Conservation (phyloP, 2,888 invertebrate species). For the Drosophila falleni region DNA sequence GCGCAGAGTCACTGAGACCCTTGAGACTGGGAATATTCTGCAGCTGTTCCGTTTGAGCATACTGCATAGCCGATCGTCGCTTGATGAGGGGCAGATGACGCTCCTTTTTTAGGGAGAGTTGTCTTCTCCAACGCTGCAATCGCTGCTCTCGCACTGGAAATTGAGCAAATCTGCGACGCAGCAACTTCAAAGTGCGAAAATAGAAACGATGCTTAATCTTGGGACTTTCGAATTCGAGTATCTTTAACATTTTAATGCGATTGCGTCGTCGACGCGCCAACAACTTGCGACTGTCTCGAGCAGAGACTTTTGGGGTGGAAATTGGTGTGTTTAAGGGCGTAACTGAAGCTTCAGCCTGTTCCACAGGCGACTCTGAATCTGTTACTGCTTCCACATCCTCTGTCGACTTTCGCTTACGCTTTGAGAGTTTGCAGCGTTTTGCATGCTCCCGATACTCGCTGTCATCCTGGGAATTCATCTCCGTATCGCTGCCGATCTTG, state of each 20-base stretch:
- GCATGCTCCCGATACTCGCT: conserved; percentile 61
- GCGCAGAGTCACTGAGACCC: conserved; percentile 54
- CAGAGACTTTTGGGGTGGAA: conserved; percentile 32
- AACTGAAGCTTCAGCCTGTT: neutral
- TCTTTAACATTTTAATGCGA: conserved; percentile 66
- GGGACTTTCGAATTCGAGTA: conserved; percentile 72
- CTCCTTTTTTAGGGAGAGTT: conserved; percentile 58
- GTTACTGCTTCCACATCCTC: conserved; percentile 26
- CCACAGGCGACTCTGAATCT: neutral
- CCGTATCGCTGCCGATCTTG: conserved; percentile 68
- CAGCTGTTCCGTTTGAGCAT: conserved; percentile 1
- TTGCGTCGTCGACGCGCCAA: conserved; percentile 61
- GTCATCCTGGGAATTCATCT: conserved; percentile 26
- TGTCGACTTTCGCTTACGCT: conserved; percentile 74
- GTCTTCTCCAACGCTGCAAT: conserved; percentile 45
- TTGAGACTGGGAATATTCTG: conserved; percentile 59
- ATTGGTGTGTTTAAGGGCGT: neutral
- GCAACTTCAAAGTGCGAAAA: conserved; percentile 64
- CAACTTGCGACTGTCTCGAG: conserved; percentile 50
- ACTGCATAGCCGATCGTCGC: conserved; percentile 67
- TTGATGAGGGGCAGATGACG: conserved; percentile 75
- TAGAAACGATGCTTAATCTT: conserved; percentile 69
- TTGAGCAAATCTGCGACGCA: conserved; percentile 41
- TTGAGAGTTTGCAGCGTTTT: conserved; percentile 78
- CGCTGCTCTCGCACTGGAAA: conserved; percentile 36